Evolutionary conservation across 2,797 vertebrate genomes (phyloP), one percentile per base, ranked within the genome.

Genomic region (Vespertilio murinus): DNA sequence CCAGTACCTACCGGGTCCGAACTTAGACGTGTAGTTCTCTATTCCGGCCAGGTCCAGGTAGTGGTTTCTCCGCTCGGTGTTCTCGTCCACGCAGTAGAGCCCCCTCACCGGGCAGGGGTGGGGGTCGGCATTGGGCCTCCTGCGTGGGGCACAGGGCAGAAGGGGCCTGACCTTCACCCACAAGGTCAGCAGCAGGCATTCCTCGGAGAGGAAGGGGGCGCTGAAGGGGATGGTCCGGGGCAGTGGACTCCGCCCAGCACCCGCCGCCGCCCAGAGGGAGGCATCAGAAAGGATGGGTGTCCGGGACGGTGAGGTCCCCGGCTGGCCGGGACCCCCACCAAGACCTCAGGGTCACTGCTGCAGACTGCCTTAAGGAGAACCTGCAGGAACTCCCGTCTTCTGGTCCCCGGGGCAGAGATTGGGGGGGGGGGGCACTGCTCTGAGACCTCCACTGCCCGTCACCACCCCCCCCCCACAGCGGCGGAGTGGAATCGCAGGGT

Each of bases 1-100:
- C 56, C 59, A 6, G 40, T 2, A 70, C 94, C 69, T 59, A 93
- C 95, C 93, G 30, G 98, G 98, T 92, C 99, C 98, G 81, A 99
- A 99, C 97, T 98, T 98, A 61, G 99, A 99, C 1, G 98, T 99
- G 97, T 99, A 99, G 98, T 99, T 99, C 97, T 99, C 98, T 4
- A 99, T 99, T 12, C 98, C 98, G 0, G 99, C 99, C 64, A 99
- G 97, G 97, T 99, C 99, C 96, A 99, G 98, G 95, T 99, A 99
- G 97, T 99, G 99, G 98, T 99, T 99, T 96, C 99, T 98, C 93
- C 98, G 98, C 97, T 99, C 99, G 0, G 98, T 99, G 97, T 99
- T 99, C 96, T 99, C 99, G 33, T 99, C 99, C 94, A 99, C 98
- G 69, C 98, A 98, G 97, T 99, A 99, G 90, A 98, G 98, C 14